A percentile compares a stretch with the other conserved stretches of the same genome.
phyloP scores from a whole-genome alignment of 1,140 invertebrate species.

The Drosophila seguyi region DNA sequence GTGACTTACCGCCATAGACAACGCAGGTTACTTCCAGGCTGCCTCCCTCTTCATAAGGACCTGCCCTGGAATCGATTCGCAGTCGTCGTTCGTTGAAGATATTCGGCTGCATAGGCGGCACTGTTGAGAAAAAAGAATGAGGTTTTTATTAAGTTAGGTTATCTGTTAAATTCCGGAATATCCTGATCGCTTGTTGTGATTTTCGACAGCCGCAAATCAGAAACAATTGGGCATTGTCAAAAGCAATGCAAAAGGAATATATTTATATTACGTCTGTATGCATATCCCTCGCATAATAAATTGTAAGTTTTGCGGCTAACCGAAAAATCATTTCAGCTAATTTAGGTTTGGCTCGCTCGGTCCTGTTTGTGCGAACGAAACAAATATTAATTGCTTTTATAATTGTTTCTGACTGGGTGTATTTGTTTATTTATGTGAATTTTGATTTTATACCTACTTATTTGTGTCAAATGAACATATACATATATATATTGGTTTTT shows the following conservation, averaged over 20 bases:
- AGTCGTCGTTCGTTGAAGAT: too few species aligned
- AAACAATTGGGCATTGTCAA: conserved; percentile 57
- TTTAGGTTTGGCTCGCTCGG: conserved; percentile 52
- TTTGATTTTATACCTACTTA: conserved; percentile 24
- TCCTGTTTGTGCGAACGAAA: conserved; percentile 14
- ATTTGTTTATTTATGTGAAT: conserved; percentile 49
- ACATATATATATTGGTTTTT: conserved; percentile 10
- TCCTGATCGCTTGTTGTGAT: conserved; percentile 1
- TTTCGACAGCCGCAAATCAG: conserved; percentile 58
- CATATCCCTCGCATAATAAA: conserved; percentile 58
- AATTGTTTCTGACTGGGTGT: conserved; percentile 46
- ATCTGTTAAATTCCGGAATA: background rate
- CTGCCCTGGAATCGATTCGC: conserved; percentile 89
- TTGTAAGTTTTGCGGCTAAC: conserved; percentile 70
- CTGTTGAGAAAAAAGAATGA: conserved; percentile 86
- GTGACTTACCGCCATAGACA: conserved; percentile 92
- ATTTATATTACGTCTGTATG: conserved; percentile 7
- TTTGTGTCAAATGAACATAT: conserved; percentile 4
- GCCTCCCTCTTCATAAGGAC: conserved; percentile 94
- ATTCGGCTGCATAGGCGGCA: conserved; percentile 92
- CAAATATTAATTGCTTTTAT: conserved; percentile 67
- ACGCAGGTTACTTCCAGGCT: conserved; percentile 93
- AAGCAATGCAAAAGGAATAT: conserved; percentile 20
- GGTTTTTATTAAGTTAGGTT: conserved; percentile 6
- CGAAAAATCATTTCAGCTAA: conserved; percentile 73